phyloP scores from a whole-genome alignment of 2,797 vertebrate species.

The Pseudochaenichthys georgianus region DNA sequence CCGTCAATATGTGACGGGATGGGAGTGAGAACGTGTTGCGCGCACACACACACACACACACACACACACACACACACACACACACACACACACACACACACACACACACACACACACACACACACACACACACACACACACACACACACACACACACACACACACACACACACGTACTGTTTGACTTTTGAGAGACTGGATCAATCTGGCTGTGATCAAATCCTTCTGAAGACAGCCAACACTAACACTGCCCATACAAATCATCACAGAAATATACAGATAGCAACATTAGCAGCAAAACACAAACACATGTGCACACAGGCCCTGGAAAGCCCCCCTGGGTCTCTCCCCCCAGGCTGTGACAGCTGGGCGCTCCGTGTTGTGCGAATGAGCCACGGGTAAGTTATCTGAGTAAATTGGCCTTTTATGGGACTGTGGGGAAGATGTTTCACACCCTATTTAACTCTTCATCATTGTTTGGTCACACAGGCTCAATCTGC shows the following conservation, averaged over 20 bases:
- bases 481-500: constrained; percentile 53
- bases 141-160: no score
- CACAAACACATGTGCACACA: constrained; percentile 34
- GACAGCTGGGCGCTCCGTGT: constrained; percentile 64
- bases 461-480: constrained; percentile 73
- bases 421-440: constrained; percentile 73
- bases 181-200: constrained; percentile 43
- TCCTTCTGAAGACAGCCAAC: constrained; percentile 3
- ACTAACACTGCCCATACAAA: constrained; percentile 11
- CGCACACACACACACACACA: no score
- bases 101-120: no score
- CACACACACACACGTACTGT: no score
- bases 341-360: constrained; percentile 16
- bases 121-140: no score
- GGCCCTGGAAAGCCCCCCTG: constrained; percentile 9
- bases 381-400: constrained; percentile 52
- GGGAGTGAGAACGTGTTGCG: no score
- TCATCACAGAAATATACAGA: constrained; percentile 5
- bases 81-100: no score
- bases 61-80: no score
- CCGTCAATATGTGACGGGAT: no score
- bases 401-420: constrained; percentile 82
- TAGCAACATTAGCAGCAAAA: constrained; percentile 30
- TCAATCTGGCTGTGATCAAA: constrained; percentile 19
- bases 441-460: constrained; percentile 79